Evolutionary conservation across 2,797 vertebrate species (phyloP).

Genomic region (Streptopelia turtur): DNA sequence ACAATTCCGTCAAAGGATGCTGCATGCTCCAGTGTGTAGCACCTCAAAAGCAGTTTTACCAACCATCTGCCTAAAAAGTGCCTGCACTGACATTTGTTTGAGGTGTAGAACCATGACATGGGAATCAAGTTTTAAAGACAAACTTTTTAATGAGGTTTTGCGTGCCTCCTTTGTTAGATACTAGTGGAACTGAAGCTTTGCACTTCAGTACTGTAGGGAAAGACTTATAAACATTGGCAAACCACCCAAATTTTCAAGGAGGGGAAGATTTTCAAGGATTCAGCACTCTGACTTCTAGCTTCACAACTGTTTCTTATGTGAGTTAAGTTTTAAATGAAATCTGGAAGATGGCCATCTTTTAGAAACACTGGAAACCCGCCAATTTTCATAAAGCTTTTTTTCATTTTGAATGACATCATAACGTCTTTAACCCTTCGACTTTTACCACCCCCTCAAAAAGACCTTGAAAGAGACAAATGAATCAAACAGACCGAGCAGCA

Average conservation of each 20-base stretch:
- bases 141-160: not conserved
- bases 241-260: conserved; percentile 2
- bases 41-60: not conserved
- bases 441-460: conserved; percentile 61
- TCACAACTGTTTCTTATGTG: conserved; percentile 37
- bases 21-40: not conserved
- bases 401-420: conserved; percentile 31
- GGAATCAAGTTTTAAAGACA: not conserved
- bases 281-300: conserved; percentile 17
- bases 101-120: not conserved
- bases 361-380: conserved; percentile 41
- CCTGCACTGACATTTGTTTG: not conserved
- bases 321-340: conserved; percentile 57
- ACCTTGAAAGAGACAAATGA: conserved; percentile 19
- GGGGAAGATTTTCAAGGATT: not conserved
- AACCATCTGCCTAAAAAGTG: not conserved
- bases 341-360: conserved; percentile 54
- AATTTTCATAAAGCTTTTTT: conserved; percentile 16
- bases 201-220: not conserved
- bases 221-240: not conserved
- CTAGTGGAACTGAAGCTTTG: not conserved
- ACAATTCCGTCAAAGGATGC: not conserved
- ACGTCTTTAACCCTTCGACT: conserved; percentile 41
- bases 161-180: not conserved
- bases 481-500: conserved; percentile 33